Base-by-base conservation (phyloP, 1,140 invertebrate species). In the Drosophila tropicalis region DNA sequence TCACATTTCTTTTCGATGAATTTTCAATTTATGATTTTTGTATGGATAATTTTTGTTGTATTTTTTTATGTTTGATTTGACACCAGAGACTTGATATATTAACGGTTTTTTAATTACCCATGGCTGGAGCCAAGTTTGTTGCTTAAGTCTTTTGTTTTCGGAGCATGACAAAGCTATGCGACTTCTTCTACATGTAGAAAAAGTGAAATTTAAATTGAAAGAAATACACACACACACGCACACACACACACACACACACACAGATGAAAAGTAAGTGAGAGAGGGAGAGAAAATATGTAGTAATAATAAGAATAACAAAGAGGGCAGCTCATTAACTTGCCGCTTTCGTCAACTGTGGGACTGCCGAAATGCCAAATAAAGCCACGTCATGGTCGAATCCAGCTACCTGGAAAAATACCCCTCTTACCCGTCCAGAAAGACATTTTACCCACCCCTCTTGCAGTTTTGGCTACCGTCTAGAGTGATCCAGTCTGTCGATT, bases 71-170 rank as follows among this genome's bases (percentile, higher is more conserved):
- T 89, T 89, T 89, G 84, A 84, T 89, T 89, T 89, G 84, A 89
- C 84, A 89, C 84, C 80, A 68, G 66, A 67, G 67, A 74, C n/a
- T 56, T 60, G 76, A 72, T 60, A 87, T 84, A 84, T 84, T 84
- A 89, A 89, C 84, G 84, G 84, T 84, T 81, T 81, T 89, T 89
- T 89, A 89, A 89, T 89, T 89, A 84, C 85, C 76, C 41, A 61
- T 64, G 69, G 69, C 19, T 66, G 64, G 73, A 41, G 61, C 69
- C 76, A 72, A 67, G 76, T 87, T 87, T 75, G 71, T 71, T 77
- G 79, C 47, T 64, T 55, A 51, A 66, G 67, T 81, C 84, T 83
- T 83, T 89, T 89, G 84, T 81, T 84, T 82, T 84, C 65, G 62
- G 41, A 75, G 68, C 75, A 82, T 86, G 82, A 86, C 81, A 80